These are phyloP conservation scores for Cyphomyrus plagiostoma DNA, from an alignment of 2,113 vertebrate genomes.

Conservation along the genomic window DNA sequence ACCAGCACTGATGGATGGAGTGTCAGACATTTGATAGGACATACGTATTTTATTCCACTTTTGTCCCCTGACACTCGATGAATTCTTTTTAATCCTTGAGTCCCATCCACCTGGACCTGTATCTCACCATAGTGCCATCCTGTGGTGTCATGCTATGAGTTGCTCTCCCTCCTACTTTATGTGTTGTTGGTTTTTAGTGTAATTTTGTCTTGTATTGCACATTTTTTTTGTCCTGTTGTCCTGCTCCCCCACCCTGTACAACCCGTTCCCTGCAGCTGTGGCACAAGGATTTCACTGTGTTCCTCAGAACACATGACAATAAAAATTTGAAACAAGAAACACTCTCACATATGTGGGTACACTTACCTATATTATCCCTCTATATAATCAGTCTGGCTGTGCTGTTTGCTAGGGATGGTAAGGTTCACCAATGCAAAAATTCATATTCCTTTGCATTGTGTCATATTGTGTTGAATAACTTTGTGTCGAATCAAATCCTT, in stretches of 20 bases:
- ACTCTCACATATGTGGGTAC: background rate
- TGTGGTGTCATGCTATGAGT: background rate
- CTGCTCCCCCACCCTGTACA: background rate
- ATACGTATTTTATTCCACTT: conserved; percentile 26
- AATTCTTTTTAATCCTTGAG: conserved; percentile 13
- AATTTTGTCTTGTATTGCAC: background rate
- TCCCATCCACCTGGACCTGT: background rate
- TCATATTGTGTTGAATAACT: background rate
- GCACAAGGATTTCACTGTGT: background rate
- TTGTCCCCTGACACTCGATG: conserved; percentile 6
- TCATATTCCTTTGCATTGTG: background rate
- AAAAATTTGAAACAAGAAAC: background rate
- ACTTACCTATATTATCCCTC: background rate
- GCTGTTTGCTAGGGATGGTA: background rate
- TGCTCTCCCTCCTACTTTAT: background rate
- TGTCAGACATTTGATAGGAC: background rate
- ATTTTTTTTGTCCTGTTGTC: background rate
- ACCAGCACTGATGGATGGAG: background rate
- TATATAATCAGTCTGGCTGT: conserved; percentile 23
- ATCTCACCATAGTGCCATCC: background rate
- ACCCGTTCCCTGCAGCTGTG: background rate
- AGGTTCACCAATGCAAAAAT: background rate
- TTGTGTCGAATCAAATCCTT: background rate
- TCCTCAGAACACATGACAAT: background rate
- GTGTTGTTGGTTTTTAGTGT: background rate